phyloP scores from a whole-genome alignment of 2,113 vertebrate species.

The Alligator mississippiensis region DNA sequence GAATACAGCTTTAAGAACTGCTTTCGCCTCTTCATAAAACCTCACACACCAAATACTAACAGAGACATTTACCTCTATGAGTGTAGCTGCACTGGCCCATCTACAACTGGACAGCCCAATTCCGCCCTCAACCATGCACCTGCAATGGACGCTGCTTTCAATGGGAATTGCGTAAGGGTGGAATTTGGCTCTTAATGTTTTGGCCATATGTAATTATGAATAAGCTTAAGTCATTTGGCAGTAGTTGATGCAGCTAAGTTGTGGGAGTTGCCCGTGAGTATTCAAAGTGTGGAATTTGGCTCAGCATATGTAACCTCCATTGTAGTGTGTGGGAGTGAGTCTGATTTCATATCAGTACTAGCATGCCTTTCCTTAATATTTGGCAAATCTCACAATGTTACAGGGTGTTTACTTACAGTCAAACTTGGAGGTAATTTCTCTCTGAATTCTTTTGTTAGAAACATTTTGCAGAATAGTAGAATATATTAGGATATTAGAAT shows the following conservation, averaged over 20 bases:
- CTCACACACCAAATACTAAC: constrained; percentile 4
- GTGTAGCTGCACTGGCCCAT: neutral
- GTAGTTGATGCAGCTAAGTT: constrained; percentile 31
- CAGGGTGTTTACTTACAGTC: accelerated
- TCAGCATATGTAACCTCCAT: neutral
- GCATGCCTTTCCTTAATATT: neutral
- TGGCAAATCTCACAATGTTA: neutral
- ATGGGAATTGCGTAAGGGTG: neutral
- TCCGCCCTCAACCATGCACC: constrained; percentile 24
- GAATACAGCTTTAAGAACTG: constrained; percentile 25
- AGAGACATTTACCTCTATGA: constrained; percentile 44
- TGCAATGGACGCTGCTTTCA: neutral
- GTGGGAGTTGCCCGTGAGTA: constrained; percentile 30
- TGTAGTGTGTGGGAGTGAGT: neutral
- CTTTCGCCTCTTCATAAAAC: constrained; percentile 36
- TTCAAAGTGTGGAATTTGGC: constrained; percentile 14
- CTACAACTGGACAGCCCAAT: constrained; percentile 1
- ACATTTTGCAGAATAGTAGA: too few relatives aligned
- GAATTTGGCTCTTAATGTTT: constrained; percentile 31
- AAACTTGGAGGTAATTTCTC: neutral
- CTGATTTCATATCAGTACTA: neutral
- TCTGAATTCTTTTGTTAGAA: neutral
- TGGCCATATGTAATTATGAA: constrained; percentile 26
- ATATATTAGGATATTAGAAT: too few relatives aligned
- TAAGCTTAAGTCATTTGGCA: constrained; percentile 6